These are phyloP conservation scores for Sycobia sp. DNA, from an alignment of 1,140 invertebrate species.

Conservation along the genomic window DNA sequence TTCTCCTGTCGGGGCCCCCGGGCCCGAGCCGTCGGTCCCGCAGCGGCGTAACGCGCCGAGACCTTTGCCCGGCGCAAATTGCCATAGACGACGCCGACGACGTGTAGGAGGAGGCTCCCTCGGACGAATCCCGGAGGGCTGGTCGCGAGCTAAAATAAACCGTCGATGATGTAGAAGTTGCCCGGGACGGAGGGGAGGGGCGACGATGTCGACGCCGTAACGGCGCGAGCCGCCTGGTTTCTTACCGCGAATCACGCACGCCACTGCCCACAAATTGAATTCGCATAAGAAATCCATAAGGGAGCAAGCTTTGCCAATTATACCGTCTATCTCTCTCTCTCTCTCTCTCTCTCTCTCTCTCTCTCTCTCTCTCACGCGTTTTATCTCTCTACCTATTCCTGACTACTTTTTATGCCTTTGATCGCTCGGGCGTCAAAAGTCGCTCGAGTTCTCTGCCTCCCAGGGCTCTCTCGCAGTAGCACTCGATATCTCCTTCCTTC, in stretches of 20 bases:
- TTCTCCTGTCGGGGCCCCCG: too few relatives aligned
- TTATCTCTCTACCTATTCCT: constrained; percentile 43
- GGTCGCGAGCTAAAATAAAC: constrained; percentile 25
- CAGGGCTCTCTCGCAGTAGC: not conserved
- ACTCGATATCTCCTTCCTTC: constrained; percentile 14
- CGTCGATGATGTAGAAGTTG: constrained; percentile 12
- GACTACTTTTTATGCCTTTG: constrained; percentile 49
- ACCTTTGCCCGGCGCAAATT: constrained; percentile 1
- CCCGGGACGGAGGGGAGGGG: too few relatives aligned
- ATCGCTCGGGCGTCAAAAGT: constrained; percentile 58
- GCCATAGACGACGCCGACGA: constrained; percentile 5
- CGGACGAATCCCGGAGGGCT: constrained; percentile 20
- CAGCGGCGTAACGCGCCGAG: not conserved
- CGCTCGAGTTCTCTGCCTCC: constrained; percentile 39
- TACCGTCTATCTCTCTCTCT: constrained; percentile 42
- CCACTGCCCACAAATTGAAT: constrained; percentile 56
- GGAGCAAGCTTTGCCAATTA: constrained; percentile 55
- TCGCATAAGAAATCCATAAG: constrained; percentile 60
- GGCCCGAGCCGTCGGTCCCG: too few relatives aligned
- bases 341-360: constrained; percentile 41
- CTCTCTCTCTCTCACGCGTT: constrained; percentile 45
- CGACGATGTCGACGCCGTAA: too few relatives aligned
- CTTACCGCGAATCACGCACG: constrained; percentile 45
- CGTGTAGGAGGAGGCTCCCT: too few relatives aligned
- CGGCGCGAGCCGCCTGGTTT: constrained; percentile 22